Percentiles rank a stretch among this genome's conserved stretches.
Evolutionary conservation across 2,113 vertebrate genomes (phyloP).

Genomic region (Pithys albifrons): DNA sequence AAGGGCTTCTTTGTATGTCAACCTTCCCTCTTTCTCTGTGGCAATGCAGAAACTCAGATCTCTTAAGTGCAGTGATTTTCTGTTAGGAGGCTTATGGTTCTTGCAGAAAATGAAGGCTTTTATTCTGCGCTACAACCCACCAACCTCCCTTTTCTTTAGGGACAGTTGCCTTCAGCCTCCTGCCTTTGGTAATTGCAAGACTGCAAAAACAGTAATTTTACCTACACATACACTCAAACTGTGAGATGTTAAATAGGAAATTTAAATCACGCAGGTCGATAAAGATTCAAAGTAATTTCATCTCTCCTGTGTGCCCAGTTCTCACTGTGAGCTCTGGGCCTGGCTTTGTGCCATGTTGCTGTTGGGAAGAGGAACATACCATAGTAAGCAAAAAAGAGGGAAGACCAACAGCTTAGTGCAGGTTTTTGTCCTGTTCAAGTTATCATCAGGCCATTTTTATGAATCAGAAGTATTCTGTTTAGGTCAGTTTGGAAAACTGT

Average conservation of each 20-base stretch:
- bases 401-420: neutral
- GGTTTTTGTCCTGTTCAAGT: neutral
- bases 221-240: neutral
- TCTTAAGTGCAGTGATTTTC: neutral
- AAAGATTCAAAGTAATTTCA: neutral
- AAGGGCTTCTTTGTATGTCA: neutral
- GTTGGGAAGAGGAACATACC: rapidly evolving
- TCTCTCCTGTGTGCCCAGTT: neutral
- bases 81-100: neutral
- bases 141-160: neutral
- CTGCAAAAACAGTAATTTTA: neutral
- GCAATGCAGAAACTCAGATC: neutral
- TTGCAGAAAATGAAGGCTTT: neutral
- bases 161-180: neutral
- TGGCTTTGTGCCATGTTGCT: neutral
- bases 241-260: neutral
- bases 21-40: neutral
- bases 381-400: neutral
- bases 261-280: neutral
- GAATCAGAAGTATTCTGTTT: neutral
- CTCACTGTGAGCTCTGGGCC: neutral
- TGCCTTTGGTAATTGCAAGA: neutral
- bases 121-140: neutral
- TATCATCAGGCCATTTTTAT: neutral
- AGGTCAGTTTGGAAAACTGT: neutral